A percentile compares a stretch with the other conserved stretches of the same genome.
These are phyloP conservation scores for Drosophila albomicans DNA, from an alignment of 1,140 invertebrate species.

Conservation along the genomic window DNA sequence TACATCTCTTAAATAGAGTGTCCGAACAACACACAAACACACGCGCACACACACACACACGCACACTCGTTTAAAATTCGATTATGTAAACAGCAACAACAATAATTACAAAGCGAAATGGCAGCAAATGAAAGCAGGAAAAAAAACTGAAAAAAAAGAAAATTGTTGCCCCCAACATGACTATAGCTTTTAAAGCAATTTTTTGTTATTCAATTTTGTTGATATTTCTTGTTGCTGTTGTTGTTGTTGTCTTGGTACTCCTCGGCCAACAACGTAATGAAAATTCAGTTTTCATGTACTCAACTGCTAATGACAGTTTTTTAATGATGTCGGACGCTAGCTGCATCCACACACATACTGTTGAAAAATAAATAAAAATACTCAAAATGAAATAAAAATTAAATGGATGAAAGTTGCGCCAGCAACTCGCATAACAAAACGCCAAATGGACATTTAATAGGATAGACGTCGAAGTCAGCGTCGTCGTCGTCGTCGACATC, in stretches of 20 bases:
- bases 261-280: conserved; percentile 65
- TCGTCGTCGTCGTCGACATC: conserved; percentile 19
- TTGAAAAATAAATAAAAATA: conserved; percentile 14
- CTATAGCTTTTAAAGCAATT: conserved; percentile 65
- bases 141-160: conserved; percentile 16
- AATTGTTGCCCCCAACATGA: conserved; percentile 49
- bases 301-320: conserved; percentile 83
- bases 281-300: conserved; percentile 82
- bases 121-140: conserved; percentile 35
- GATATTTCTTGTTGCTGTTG: conserved; percentile 5
- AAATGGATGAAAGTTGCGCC: conserved; percentile 76
- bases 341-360: conserved; percentile 18
- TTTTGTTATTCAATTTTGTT: conserved; percentile 40
- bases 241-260: conserved; percentile 31
- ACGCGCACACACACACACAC: conserved; percentile 12
- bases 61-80: conserved; percentile 63
- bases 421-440: conserved; percentile 77
- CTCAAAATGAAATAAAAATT: conserved; percentile 55
- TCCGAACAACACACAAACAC: conserved; percentile 30
- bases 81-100: conserved; percentile 65
- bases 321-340: conserved; percentile 77
- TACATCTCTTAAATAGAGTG: conserved; percentile 64
- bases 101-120: conserved; percentile 51
- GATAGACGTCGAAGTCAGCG: conserved; percentile 67
- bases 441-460: conserved; percentile 81